A percentile compares a stretch with the other conserved stretches of the same genome.
Evolutionary conservation across 2,888 invertebrate species (phyloP).

Genomic region (Tigriopus californicus): DNA sequence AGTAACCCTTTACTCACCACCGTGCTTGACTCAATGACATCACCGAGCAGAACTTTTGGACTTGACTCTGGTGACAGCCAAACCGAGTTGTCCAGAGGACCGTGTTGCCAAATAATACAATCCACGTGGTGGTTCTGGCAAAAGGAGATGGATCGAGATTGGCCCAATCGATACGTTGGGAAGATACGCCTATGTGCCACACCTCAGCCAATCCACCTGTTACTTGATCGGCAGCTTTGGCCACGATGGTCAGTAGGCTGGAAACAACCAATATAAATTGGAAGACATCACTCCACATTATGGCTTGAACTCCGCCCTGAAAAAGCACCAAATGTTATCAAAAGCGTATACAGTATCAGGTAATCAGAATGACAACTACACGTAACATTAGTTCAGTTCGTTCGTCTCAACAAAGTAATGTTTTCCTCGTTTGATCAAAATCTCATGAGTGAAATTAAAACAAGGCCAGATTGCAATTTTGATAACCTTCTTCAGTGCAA

Average conservation of each 20-base stretch:
- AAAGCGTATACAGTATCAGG: too few relatives aligned
- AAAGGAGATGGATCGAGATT: constrained; percentile 1
- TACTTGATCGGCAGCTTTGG: too few relatives aligned
- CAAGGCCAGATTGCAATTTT: too few relatives aligned
- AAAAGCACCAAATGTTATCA: neutral
- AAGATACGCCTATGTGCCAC: neutral
- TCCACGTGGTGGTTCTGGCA: neutral
- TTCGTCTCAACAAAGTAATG: too few relatives aligned
- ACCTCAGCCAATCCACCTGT: neutral
- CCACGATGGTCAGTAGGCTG: neutral
- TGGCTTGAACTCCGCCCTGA: neutral
- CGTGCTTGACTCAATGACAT: neutral
- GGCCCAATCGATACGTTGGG: neutral
- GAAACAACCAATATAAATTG: neutral
- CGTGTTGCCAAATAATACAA: neutral
- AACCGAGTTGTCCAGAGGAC: neutral
- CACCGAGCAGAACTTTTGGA: neutral
- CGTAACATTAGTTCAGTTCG: too few relatives aligned
- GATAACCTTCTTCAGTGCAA: too few relatives aligned
- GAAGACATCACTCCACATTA: neutral
- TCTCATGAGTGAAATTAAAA: too few relatives aligned
- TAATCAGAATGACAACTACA: too few relatives aligned
- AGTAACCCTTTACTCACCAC: neutral
- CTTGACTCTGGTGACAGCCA: neutral
- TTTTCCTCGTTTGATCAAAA: too few relatives aligned